Base-by-base conservation (phyloP, 2,113 vertebrate genomes). In the Kryptolebias marmoratus region DNA sequence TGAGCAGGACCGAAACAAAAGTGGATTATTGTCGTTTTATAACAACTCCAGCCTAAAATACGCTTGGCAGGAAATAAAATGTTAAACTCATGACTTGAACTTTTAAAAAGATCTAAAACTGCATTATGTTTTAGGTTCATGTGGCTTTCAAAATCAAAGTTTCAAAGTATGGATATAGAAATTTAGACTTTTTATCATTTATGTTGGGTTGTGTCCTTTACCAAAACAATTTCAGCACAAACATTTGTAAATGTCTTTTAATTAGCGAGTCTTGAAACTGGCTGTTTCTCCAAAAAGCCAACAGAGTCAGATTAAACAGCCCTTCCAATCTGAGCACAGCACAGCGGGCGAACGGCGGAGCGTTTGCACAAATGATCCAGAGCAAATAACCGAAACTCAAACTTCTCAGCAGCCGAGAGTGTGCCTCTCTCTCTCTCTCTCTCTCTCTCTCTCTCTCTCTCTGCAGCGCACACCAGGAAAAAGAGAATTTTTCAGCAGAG, bases 401-500 rank as follows among this genome's bases (percentile, higher is more conserved):
- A 59, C 64, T 36, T 28, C 36, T 71, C 53, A 61, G 58, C 59
- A n/a, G 64, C 58, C 64, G 42, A 56, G 11, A 27, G 11, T 16
- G 45, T 22, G 22, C 22, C 22, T 22, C 22, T 22, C 22, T 22
- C 22, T 22, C 22, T 22, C 22, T 16, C 54, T 69, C 64, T 50
- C 31, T 3, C 1, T 27, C 22, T 22, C 22, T 22, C 22, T 22
- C 22, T 22, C 22, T 16, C 54, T 69, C 64, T 50, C 31, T 3
- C 1, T 27, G 11, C 18, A 49, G 8, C 53, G 52, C n/a, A 5
- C 36, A 49, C 7, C 2, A 47, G 28, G 2, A 42, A 44, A 28
- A 60, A 53, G 18, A 63, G 56, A 36, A 54, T 12, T 64, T 77
- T 68, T 56, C 11, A 18, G 53, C 27, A 31, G 44, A 48, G 3